Conservation (phyloP, 2,797 vertebrate species). For the Sebastes jordani region DNA sequence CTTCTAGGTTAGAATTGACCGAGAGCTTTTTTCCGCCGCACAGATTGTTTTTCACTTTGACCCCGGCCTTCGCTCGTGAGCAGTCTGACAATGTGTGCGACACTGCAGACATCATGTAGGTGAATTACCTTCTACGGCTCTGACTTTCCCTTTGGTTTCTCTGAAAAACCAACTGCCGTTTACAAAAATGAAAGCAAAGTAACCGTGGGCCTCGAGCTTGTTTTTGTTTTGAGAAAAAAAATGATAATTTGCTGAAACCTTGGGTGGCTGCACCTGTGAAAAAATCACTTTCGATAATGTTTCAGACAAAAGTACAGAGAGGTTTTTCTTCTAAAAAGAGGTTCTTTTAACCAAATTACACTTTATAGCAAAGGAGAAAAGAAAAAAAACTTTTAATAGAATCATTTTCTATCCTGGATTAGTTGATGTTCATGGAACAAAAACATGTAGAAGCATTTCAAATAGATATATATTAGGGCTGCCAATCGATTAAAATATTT, state of each 20-base stretch:
- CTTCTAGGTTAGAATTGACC: conserved; percentile 64
- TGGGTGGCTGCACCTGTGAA: not conserved
- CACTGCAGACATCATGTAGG: conserved; percentile 18
- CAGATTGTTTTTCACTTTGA: conserved; percentile 78
- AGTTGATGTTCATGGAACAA: not conserved
- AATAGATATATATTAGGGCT: too few relatives aligned
- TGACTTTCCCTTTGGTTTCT: conserved; percentile 44
- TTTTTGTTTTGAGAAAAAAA: conserved; percentile 33
- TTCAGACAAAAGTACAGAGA: not conserved
- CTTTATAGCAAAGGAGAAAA: not conserved
- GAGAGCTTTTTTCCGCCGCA: conserved; percentile 62
- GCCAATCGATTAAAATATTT: too few relatives aligned
- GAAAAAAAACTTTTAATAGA: not conserved
- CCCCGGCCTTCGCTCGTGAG: conserved; percentile 42
- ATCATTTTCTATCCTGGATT: not conserved
- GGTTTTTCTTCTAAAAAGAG: conserved; percentile 20
- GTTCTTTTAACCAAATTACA: not conserved
- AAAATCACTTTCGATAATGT: not conserved
- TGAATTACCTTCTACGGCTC: conserved; percentile 35
- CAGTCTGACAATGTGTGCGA: conserved; percentile 24
- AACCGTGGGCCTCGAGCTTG: not conserved
- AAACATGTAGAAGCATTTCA: not conserved
- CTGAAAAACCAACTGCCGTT: conserved; percentile 19
- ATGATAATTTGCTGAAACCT: not conserved
- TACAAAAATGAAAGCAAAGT: conserved; percentile 28